Percentiles rank a stretch among this genome's conserved stretches.
phyloP scores from a whole-genome alignment of 2,797 vertebrate species.

The Limnodromus scolopaceus region DNA sequence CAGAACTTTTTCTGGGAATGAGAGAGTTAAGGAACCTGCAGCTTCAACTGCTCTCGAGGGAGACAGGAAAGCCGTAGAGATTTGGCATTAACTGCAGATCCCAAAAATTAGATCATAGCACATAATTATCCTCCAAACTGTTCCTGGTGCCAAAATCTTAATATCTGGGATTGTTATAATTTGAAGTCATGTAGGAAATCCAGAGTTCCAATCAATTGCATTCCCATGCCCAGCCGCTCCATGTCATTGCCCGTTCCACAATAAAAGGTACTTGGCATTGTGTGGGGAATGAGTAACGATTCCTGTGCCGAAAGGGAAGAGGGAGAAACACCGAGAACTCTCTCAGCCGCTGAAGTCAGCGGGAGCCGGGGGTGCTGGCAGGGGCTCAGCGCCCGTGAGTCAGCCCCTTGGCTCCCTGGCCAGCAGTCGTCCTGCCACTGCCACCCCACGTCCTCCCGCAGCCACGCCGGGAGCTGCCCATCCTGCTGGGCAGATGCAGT shows the following conservation, averaged over 20 bases:
- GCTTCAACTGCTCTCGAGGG: conserved; percentile 23
- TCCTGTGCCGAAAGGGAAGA: conserved; percentile 82
- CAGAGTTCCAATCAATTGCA: conserved; percentile 57
- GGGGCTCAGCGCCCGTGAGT: neutral
- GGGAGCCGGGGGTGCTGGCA: conserved; percentile 6
- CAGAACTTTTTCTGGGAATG: neutral
- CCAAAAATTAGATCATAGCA: conserved; percentile 62
- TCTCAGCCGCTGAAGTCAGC: conserved; percentile 35
- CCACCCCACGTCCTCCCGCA: neutral
- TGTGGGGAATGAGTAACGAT: conserved; percentile 80
- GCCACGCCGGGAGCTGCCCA: neutral
- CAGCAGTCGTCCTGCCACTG: neutral
- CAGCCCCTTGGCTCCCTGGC: neutral
- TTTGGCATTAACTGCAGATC: conserved; percentile 9
- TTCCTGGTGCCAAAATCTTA: conserved; percentile 23
- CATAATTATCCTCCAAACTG: conserved; percentile 17
- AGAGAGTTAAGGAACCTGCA: neutral
- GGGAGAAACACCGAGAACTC: conserved; percentile 69
- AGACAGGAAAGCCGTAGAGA: conserved; percentile 31
- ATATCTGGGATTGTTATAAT: conserved; percentile 57
- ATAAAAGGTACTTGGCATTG: conserved; percentile 80
- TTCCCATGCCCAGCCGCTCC: conserved; percentile 78
- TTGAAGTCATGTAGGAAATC: conserved; percentile 76
- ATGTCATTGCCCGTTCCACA: conserved; percentile 74
- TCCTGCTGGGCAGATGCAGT: neutral